Conservation (phyloP, 2,113 vertebrate species). For the Indri indri region DNA sequence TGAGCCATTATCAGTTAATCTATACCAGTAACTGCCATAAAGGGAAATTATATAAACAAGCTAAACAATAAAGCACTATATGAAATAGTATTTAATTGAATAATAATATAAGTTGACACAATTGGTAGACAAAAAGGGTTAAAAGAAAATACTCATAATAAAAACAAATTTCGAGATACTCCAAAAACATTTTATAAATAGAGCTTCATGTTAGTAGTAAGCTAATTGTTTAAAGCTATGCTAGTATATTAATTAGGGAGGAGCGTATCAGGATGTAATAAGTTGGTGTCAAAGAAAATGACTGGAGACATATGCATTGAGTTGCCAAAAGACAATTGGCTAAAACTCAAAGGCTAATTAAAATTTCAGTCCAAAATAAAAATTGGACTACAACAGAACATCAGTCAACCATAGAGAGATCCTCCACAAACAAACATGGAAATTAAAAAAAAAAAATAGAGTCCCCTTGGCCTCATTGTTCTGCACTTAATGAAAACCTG, state of each 20-base stretch:
- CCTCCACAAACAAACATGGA: not conserved
- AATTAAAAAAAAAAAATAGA: not conserved
- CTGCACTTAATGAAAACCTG: not conserved
- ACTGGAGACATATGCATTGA: not conserved
- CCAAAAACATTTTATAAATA: not conserved
- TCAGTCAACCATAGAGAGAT: not conserved
- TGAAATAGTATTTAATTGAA: not conserved
- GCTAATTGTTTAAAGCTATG: not conserved
- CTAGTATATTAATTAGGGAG: not conserved
- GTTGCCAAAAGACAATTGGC: not conserved
- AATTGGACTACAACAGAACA: not conserved
- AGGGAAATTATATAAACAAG: not conserved
- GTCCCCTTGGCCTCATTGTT: not conserved
- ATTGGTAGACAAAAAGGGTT: not conserved
- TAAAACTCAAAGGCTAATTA: conserved; percentile 48
- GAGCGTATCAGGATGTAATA: not conserved
- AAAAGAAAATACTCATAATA: not conserved
- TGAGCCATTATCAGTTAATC: not conserved
- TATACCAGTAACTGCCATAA: not conserved
- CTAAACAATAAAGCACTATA: not conserved
- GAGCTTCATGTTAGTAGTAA: not conserved
- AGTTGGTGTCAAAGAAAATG: not conserved
- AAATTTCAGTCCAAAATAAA: not conserved
- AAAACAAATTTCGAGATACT: not conserved
- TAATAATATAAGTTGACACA: not conserved